Evolutionary conservation across 1,140 invertebrate genomes (phyloP), one percentile per base, ranked within the genome.

Genomic region (Anthonomus grandis): DNA sequence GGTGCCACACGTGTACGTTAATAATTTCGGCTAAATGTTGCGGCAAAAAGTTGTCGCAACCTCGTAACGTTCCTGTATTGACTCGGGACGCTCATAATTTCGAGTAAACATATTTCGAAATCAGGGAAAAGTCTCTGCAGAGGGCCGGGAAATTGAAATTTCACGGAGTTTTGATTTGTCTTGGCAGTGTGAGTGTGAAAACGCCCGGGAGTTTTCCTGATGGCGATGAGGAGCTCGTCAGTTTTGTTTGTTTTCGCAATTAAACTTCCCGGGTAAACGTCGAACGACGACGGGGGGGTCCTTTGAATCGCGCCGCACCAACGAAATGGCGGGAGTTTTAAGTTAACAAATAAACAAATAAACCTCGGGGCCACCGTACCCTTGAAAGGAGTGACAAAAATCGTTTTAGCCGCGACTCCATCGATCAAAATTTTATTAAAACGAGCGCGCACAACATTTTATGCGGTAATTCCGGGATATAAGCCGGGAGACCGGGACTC

Each of bases 361-460:
- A 44, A 19, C 13, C 41, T 22, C 21, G 13, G 17, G 21, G 21
- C 24, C 9, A 12, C 15, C 21, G 21, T 19, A 19, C 13, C 47
- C 12, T 4, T 9, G 19, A 49, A 49, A 34, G 31, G 15, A 22
- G 47, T 13, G 31, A 19, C 47, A 49, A 37, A 21, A 18, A 21
- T 49, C 15, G n/a, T n/a, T n/a, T n/a, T n/a, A n/a, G n/a, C n/a
- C n/a, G n/a, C n/a, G n/a, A n/a, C 47, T 34, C 21, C 24, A 53
- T 44, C 51, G 38, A 53, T 53, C 51, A 44, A 53, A n/a, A 13
- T 55, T 55, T 55, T 55, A 55, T 55, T 55, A 55, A 46, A 46
- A 55, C 42, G 41, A 44, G 23, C 52, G 25, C 52, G 21, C 38
- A 44, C 41, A 36, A n/a, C 52, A 24, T 36, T 55, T 55, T 55